Percentiles rank a stretch among this genome's conserved stretches.
These are phyloP conservation scores for Oplegnathus fasciatus DNA, from an alignment of 2,113 vertebrate species.

Conservation along the genomic window DNA sequence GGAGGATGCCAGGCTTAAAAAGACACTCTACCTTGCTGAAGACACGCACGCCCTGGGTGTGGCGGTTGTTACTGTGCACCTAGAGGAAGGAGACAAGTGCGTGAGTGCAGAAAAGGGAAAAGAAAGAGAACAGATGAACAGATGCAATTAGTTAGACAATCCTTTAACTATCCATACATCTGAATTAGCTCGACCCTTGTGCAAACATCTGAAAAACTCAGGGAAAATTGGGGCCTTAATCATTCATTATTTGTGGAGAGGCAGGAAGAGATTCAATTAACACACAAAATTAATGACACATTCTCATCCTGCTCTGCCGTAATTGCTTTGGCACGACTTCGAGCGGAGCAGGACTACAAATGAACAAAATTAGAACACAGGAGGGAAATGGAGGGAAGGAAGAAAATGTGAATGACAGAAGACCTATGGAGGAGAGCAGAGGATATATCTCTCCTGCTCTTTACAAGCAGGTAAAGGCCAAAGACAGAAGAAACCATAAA, in stretches of 20 bases:
- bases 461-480: slow-evolving; percentile 46
- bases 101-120: not conserved
- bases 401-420: slow-evolving; percentile 11
- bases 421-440: not conserved
- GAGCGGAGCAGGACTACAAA: slow-evolving; percentile 25
- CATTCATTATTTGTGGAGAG: slow-evolving; percentile 27
- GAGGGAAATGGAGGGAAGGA: slow-evolving; percentile 11
- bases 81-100: slow-evolving; percentile 54
- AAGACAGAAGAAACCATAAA: slow-evolving; percentile 52
- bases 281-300: slow-evolving; percentile 57
- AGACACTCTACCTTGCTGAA: slow-evolving; percentile 89
- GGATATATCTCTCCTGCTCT: slow-evolving; percentile 33
- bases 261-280: slow-evolving; percentile 64
- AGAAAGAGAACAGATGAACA: not conserved
- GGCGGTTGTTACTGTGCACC: slow-evolving; percentile 96
- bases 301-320: slow-evolving; percentile 50
- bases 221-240: not conserved
- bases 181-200: slow-evolving; percentile 8
- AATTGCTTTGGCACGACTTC: slow-evolving; percentile 70
- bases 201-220: slow-evolving; percentile 34
- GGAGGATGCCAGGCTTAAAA: slow-evolving; percentile 87
- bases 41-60: slow-evolving; percentile 89
- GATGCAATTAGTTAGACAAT: slow-evolving; percentile 11
- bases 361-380: slow-evolving; percentile 27
- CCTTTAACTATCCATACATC: slow-evolving; percentile 14